Evolutionary conservation across 2,888 invertebrate species (phyloP), one percentile per base, ranked within the genome.

Genomic region (Melangyna quadrimaculata): DNA sequence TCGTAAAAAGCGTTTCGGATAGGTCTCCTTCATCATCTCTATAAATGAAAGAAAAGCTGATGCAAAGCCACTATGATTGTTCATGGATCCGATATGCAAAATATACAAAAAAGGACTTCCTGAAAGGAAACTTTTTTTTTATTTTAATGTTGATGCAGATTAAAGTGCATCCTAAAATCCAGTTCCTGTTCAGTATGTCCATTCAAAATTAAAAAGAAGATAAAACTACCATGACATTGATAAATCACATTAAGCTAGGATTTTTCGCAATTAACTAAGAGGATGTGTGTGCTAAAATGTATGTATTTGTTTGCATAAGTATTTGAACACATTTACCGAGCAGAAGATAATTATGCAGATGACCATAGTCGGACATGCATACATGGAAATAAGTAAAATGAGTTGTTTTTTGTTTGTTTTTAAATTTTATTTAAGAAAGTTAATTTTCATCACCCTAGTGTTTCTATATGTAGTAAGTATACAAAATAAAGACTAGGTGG

Each of bases 211-310:
- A 17, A 37, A 59, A 24, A 17, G 27, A 6, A 32, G 45, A 65
- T 65, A 45, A 63, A 65, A 27, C 43, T 29, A 10, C 24, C 14
- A 19, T 70, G 84, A 80, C 84, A 53, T 79, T 80, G 75, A 80
- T 72, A 72, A 80, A 84, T 84, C 61, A 61, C 75, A 65, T 71
- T 53, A 27, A 59, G 32, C 59, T 69, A 71, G 57, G 45, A 65
- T 51, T 51, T 24, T 67, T 53, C 19, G 59, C 67, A 57, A 80
- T 75, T 84, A 84, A 83, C 73, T 83, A 55, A 69, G 27, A 8
- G 14, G 22, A 14, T 35, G 9, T 19, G 32, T 12, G 14, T 22
- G 12, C 1, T 14, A 14, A 14, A 4, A 19, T 59, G 22, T 14
- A 3, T 12, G 32, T 1, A 12, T 19, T 1, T 35, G 14, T 37